Conservation (phyloP, 2,888 invertebrate species). For the Polia nebulosa region DNA sequence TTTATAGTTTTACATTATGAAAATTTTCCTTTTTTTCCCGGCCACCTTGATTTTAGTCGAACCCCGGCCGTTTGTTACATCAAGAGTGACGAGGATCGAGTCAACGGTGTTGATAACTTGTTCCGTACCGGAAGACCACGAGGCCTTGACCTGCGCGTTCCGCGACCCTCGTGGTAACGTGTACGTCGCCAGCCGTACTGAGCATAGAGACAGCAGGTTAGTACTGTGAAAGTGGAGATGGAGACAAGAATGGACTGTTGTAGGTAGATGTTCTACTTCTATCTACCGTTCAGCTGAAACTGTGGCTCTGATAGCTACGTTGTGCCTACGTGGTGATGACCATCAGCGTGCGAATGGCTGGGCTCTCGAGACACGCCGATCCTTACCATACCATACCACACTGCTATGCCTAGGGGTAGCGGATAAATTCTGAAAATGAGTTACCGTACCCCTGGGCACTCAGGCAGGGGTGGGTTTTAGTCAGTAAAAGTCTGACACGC, state of each 20-base stretch:
- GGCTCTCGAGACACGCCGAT: no score
- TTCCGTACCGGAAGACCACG: constrained; percentile 67
- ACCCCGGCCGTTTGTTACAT: constrained; percentile 69
- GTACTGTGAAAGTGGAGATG: not conserved
- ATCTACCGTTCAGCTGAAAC: not conserved
- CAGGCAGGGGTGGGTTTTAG: no score
- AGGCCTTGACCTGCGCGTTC: constrained; percentile 78
- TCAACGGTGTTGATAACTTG: constrained; percentile 75
- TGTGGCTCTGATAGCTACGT: no score
- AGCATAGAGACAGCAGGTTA: constrained; percentile 73
- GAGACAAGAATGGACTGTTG: not conserved
- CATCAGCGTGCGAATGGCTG: no score
- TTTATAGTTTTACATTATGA: not conserved
- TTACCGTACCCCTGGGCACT: no score
- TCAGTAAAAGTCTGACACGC: no score
- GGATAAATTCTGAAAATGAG: no score
- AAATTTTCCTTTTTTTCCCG: not conserved
- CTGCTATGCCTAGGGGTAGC: no score
- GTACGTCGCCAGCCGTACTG: constrained; percentile 75
- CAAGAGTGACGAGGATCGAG: constrained; percentile 64
- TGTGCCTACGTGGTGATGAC: no score
- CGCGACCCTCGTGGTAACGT: constrained; percentile 75
- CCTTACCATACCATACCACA: no score
- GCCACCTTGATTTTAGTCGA: constrained; percentile 61
- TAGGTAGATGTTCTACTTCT: not conserved